phyloP scores from a whole-genome alignment of 2,113 vertebrate species.

The Bombycilla garrulus region DNA sequence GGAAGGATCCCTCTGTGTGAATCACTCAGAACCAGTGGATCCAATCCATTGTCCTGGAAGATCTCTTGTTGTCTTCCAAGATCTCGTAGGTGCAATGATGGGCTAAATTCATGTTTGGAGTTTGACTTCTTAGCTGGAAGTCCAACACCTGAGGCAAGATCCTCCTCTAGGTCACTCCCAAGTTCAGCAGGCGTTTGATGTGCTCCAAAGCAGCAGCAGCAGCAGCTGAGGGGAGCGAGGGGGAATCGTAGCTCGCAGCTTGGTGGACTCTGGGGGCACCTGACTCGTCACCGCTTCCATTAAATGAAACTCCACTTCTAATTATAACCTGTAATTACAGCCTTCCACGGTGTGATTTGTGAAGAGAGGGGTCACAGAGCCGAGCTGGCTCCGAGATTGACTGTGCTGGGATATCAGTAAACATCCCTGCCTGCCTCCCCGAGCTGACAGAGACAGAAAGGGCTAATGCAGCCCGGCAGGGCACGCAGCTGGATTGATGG shows the following conservation, averaged over 20 bases:
- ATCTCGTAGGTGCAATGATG: neutral
- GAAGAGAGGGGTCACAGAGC: conserved; percentile 35
- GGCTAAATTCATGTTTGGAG: neutral
- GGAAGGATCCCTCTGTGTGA: neutral
- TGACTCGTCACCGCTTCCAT: conserved; percentile 8
- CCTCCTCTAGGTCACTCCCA: neutral
- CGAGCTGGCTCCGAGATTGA: neutral
- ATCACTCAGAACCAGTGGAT: neutral
- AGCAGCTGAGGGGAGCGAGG: neutral
- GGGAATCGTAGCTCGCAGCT: neutral
- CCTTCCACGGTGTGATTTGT: conserved; percentile 51
- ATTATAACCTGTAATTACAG: conserved; percentile 63
- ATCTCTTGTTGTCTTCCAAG: neutral
- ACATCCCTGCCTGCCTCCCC: conserved; percentile 33
- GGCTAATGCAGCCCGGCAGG: conserved; percentile 50
- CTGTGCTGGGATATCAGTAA: conserved; percentile 34
- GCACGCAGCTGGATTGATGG: conserved; percentile 63
- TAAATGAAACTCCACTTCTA: conserved; percentile 52
- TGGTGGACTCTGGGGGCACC: neutral
- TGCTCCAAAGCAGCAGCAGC: neutral
- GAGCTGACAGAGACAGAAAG: neutral
- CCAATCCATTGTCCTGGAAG: neutral
- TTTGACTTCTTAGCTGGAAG: neutral
- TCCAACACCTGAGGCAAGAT: neutral
- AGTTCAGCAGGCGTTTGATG: neutral